These are phyloP conservation scores for Seriola aureovittata DNA, from an alignment of 2,113 vertebrate species.

Conservation along the genomic window DNA sequence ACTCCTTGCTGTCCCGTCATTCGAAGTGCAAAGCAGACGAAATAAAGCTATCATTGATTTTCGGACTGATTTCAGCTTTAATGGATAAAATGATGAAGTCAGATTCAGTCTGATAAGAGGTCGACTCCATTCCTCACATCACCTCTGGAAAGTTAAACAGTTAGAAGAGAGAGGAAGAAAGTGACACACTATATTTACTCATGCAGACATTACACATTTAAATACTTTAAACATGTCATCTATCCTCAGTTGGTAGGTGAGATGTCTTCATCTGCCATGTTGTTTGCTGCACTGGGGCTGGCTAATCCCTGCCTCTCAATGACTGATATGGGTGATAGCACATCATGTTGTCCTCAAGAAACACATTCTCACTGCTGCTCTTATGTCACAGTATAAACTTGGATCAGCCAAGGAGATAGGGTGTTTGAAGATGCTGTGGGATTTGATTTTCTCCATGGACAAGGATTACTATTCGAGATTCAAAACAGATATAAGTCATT, in stretches of 20 bases:
- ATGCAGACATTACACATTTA: constrained; percentile 1
- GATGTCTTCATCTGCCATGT: constrained; percentile 26
- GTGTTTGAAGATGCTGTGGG: constrained; percentile 27
- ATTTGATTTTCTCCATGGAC: constrained; percentile 53
- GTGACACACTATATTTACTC: neutral
- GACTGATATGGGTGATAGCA: constrained; percentile 26
- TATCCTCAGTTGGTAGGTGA: neutral
- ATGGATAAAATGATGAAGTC: constrained; percentile 44
- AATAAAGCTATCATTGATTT: constrained; percentile 43
- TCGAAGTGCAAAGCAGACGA: constrained; percentile 7
- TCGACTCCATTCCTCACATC: constrained; percentile 15
- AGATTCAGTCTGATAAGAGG: constrained; percentile 30
- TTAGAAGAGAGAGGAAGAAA: neutral
- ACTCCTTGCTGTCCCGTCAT: neutral
- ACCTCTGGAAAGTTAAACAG: constrained; percentile 6
- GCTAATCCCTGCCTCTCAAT: constrained; percentile 13
- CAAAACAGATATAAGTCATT: constrained; percentile 44
- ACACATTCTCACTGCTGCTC: constrained; percentile 16
- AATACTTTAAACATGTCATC: constrained; percentile 16
- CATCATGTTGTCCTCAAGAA: constrained; percentile 21
- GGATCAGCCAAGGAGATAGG: constrained; percentile 26
- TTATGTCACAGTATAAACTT: constrained; percentile 8
- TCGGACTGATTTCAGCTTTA: constrained; percentile 54
- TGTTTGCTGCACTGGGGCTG: constrained; percentile 17
- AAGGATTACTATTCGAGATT: constrained; percentile 51